Evolutionary conservation across 2,797 vertebrate genomes (phyloP).

Genomic region (Sebastes nivosus): DNA sequence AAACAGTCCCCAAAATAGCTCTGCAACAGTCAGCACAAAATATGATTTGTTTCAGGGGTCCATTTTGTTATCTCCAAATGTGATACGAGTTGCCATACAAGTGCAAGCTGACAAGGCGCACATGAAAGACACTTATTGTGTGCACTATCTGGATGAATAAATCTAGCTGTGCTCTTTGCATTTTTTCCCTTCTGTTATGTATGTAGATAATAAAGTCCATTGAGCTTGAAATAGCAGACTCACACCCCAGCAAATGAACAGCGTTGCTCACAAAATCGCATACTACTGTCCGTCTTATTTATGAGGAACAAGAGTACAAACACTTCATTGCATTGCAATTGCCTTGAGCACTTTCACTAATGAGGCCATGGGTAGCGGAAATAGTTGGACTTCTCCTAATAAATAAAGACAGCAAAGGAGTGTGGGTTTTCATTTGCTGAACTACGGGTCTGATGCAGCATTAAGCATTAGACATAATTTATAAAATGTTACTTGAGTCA

Average conservation of each 20-base stretch:
- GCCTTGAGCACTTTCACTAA: not conserved
- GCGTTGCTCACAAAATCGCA: not conserved
- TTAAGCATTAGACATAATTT: not conserved
- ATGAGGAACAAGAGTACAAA: not conserved
- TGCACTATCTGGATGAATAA: not conserved
- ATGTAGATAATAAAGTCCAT: not conserved
- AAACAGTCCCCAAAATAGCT: not conserved
- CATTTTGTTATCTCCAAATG: not conserved
- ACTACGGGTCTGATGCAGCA: not conserved
- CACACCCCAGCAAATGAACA: not conserved
- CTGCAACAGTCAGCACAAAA: not conserved
- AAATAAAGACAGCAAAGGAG: not conserved
- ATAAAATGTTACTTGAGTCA: not conserved
- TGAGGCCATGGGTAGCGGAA: not conserved
- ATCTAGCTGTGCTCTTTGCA: not conserved
- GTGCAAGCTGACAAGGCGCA: not conserved
- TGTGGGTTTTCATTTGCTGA: not conserved
- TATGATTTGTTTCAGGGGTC: not conserved
- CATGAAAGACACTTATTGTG: not conserved
- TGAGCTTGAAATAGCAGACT: slow-evolving; percentile 5
- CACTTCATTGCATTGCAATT: not conserved
- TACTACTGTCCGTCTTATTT: not conserved
- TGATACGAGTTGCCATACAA: not conserved
- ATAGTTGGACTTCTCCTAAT: not conserved
- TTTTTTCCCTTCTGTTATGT: not conserved